Evolutionary conservation across 2,797 vertebrate species (phyloP), one percentile per base, ranked within the genome.

Genomic region (Pangasius sanitwongsei): DNA sequence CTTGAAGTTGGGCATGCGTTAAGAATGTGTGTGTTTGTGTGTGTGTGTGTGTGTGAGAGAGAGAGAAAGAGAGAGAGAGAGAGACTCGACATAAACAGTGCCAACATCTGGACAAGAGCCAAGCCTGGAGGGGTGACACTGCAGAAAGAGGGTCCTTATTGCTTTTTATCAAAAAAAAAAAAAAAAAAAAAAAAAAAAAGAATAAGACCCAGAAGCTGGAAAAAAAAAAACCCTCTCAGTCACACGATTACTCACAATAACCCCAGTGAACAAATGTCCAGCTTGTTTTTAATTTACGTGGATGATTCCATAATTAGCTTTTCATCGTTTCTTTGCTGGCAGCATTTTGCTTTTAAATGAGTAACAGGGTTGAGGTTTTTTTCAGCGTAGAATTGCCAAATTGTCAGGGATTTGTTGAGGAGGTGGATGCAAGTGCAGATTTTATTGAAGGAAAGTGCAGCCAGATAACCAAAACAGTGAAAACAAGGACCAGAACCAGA

Each of bases 111-210:
- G 34, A 83, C 23, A 4, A 16, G 82, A 65, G 41, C 59, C 96
- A 97, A 95, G 94, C 96, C 96, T 95, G 65, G 92, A 94, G 96
- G 95, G 95, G 95, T 87, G 16, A 88, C 44, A 8, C 92, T 34
- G 69, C 78, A 91, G 90, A 81, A 81, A 91, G 92, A 93, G 89
- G 92, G 90, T 83, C 37, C 37, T 65, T 48, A 37, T 23, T 59
- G 53, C 53, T 65, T 83, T 65, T 41, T n/a, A 4, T 83, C 7
- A 3, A 25, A 23, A 11, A 80, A 53, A 50, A 18, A 50, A 31
- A 28, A n/a, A 28, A 78, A 6, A 0, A 34, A 31, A 23, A 31
- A 18, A 28, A 7, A n/a, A 78, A 7, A 55, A 77, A 53, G 28
- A 53, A 77, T 13, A 57, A 59, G 59, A 81, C 31, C 18, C 20